These are phyloP conservation scores for Plecotus auritus DNA, from an alignment of 2,113 vertebrate species.

Conservation along the genomic window DNA sequence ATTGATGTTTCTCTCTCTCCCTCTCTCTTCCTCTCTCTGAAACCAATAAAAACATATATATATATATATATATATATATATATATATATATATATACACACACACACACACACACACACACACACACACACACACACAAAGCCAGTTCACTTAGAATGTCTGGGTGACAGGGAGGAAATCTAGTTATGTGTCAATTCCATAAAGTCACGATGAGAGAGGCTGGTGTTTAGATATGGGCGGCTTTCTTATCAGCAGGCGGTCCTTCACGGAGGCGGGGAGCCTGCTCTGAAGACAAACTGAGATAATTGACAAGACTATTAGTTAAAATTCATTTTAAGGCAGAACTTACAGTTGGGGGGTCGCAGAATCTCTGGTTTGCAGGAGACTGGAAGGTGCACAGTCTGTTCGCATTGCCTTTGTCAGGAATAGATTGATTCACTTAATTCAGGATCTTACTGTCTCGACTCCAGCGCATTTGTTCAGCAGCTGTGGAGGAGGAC, in stretches of 20 bases:
- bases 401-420: neutral
- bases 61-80: too few relatives aligned
- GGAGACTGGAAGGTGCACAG: neutral
- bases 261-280: neutral
- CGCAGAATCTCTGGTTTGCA: neutral
- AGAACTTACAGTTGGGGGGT: neutral
- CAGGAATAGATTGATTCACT: neutral
- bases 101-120: too few relatives aligned
- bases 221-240: neutral
- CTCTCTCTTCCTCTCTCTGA: too few relatives aligned
- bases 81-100: too few relatives aligned
- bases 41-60: too few relatives aligned
- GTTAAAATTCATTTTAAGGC: neutral
- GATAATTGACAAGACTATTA: neutral
- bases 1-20: too few relatives aligned
- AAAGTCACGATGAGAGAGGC: neutral
- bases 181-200: neutral
- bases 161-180: neutral
- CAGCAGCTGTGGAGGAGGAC: conserved; percentile 15
- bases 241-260: neutral
- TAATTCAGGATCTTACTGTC: neutral
- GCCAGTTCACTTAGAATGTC: neutral
- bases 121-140: neutral
- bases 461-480: neutral
- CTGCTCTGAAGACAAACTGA: neutral